Conservation (phyloP, 2,888 invertebrate species). For the Standfussiana lucernea region DNA sequence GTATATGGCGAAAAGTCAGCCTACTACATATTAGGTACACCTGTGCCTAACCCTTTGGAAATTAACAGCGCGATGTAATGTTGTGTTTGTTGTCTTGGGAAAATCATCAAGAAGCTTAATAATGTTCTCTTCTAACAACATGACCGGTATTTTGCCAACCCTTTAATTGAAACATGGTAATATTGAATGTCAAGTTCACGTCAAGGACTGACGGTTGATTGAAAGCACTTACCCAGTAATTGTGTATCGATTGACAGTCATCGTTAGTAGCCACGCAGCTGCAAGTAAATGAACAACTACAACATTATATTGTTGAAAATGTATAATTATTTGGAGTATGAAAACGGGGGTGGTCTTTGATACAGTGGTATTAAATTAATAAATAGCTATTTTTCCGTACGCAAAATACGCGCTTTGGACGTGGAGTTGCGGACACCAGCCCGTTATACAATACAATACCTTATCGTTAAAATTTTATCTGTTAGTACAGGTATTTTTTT, state of each 20-base stretch:
- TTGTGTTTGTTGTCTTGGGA: background rate
- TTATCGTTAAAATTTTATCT: too few relatives aligned
- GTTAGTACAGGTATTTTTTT: background rate
- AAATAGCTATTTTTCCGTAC: background rate
- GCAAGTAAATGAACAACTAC: constrained; percentile 5
- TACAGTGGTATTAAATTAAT: background rate
- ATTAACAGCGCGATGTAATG: background rate
- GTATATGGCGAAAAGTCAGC: background rate
- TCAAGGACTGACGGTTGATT: constrained; percentile 15
- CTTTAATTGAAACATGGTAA: constrained; percentile 18
- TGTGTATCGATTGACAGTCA: constrained; percentile 23
- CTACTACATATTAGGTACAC: background rate
- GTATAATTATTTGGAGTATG: background rate
- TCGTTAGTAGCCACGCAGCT: constrained; percentile 11
- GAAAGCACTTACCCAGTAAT: constrained; percentile 33
- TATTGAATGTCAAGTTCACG: constrained; percentile 16
- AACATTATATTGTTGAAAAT: background rate
- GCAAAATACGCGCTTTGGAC: too few relatives aligned
- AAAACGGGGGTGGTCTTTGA: background rate
- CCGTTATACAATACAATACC: too few relatives aligned
- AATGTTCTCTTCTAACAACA: background rate
- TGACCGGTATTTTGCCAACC: background rate
- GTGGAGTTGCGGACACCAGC: too few relatives aligned
- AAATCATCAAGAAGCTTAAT: background rate
- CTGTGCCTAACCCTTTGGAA: background rate